phyloP scores from a whole-genome alignment of 2,797 vertebrate genomes.

The Parauchenoglanis punctatus region DNA sequence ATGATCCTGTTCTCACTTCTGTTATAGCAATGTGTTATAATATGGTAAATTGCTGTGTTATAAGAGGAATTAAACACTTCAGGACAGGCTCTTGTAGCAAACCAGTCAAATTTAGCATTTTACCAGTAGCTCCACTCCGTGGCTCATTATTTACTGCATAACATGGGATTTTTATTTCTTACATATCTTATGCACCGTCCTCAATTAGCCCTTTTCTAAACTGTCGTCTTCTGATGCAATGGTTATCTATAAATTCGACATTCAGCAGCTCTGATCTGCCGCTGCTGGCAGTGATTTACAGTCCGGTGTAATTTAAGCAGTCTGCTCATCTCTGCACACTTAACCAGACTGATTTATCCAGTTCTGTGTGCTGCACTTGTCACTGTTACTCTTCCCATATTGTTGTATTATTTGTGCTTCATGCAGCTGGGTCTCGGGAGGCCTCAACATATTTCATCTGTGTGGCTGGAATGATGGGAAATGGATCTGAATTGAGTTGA shows the following conservation, averaged over 20 bases:
- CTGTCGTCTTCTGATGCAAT: neutral
- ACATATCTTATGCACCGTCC: neutral
- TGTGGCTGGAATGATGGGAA: neutral
- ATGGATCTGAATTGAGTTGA: neutral
- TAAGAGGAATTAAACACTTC: neutral
- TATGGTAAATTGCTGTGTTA: neutral
- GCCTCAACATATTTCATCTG: neutral
- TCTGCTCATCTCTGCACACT: neutral
- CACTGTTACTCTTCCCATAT: neutral
- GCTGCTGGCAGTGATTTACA: neutral
- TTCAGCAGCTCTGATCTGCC: neutral
- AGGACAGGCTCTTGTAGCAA: neutral
- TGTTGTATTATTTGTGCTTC: slow-evolving; percentile 9
- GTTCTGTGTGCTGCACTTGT: neutral
- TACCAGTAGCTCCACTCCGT: neutral
- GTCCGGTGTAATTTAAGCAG: neutral
- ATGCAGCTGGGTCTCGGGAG: neutral
- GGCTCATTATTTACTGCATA: neutral
- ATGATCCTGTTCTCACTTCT: neutral
- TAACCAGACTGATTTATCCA: neutral
- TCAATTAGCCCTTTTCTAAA: neutral
- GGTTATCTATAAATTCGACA: neutral
- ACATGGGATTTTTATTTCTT: neutral
- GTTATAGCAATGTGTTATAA: neutral
- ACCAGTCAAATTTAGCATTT: neutral